Base-by-base conservation (phyloP, 2,113 vertebrate genomes). In the Miniopterus natalensis region DNA sequence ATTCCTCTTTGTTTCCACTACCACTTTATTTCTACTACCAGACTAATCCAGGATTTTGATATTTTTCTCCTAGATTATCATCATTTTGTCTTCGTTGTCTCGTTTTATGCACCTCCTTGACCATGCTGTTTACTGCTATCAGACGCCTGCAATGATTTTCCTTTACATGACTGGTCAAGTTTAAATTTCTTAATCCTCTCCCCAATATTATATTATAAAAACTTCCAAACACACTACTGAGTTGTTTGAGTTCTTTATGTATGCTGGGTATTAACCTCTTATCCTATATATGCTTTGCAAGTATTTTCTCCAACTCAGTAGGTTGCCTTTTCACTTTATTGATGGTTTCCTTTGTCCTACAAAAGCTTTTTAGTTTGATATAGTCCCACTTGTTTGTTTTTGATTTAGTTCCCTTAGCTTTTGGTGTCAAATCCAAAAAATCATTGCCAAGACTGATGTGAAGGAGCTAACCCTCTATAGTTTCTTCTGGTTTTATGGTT, bases 161-260 rank as follows among this genome's bases (percentile, higher is more conserved):
- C 68, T 85, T 86, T 47, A 80, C 5, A 21, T 86, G 66, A 85
- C 53, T 57, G 31, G 36, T 86, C 59, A 85, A 61, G 4, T 81
- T 61, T 80, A 75, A 70, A 75, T 70, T 53, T 14, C 29, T 92
- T 85, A 55, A 4, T 25, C 20, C 6, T 17, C 23, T 1, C 14
- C 2, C 57, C 23, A 73, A 11, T 47, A 88, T 92, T 92, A 11
- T 47, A 88, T 92, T 92, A 92, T 68, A 74, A 80, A 89, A 68
- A 40, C 85, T 51, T 51, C 57, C 61, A 49, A 11, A 78, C 31
- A 85, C 29, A 12, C 17, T 68, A 27, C 45, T 78, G 61, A 92
- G 61, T 78, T 68, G 12, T 47, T 15, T 57, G 61, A 40, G 17
- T 77, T 85, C 40, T 77, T 71, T 53, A 1, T 85, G 14, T 57